A percentile compares a stretch with the other conserved stretches of the same genome.
These are phyloP conservation scores for Helicoverpa assulta DNA, from an alignment of 2,888 invertebrate species.

Conservation along the genomic window DNA sequence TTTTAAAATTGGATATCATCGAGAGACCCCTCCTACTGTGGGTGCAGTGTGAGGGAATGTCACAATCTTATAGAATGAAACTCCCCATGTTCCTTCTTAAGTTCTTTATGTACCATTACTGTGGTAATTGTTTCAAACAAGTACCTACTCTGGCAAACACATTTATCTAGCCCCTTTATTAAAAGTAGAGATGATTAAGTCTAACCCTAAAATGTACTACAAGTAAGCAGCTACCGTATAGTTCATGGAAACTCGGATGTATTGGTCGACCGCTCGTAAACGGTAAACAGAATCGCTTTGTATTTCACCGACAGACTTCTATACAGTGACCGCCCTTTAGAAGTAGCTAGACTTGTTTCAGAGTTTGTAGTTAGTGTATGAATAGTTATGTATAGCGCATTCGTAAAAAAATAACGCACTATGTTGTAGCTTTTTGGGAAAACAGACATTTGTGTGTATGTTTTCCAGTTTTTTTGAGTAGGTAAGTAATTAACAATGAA, in stretches of 20 bases:
- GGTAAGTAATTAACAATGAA: too few relatives aligned
- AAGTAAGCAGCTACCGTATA: conserved; percentile 35
- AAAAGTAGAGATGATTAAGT: too few relatives aligned
- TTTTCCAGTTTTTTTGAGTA: too few relatives aligned
- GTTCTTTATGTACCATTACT: too few relatives aligned
- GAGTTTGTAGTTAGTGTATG: conserved; percentile 8
- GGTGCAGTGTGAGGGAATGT: too few relatives aligned
- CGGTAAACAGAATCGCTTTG: conserved; percentile 52
- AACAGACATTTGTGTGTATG: not conserved
- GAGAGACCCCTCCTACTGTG: too few relatives aligned
- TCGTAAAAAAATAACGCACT: not conserved
- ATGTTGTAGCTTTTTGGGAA: not conserved
- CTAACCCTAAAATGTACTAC: not conserved
- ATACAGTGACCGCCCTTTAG: conserved; percentile 37
- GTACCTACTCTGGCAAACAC: too few relatives aligned
- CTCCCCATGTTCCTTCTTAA: too few relatives aligned
- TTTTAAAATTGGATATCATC: too few relatives aligned
- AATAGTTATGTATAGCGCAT: conserved; percentile 31
- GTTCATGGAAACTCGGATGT: conserved; percentile 17
- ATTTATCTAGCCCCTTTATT: too few relatives aligned
- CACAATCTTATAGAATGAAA: too few relatives aligned
- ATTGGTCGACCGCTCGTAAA: conserved; percentile 46
- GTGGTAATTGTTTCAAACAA: too few relatives aligned
- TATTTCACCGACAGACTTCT: conserved; percentile 47
- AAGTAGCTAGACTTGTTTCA: conserved; percentile 30